These are phyloP conservation scores for Bettongia penicillata DNA, from an alignment of 2,113 vertebrate genomes.

Conservation along the genomic window DNA sequence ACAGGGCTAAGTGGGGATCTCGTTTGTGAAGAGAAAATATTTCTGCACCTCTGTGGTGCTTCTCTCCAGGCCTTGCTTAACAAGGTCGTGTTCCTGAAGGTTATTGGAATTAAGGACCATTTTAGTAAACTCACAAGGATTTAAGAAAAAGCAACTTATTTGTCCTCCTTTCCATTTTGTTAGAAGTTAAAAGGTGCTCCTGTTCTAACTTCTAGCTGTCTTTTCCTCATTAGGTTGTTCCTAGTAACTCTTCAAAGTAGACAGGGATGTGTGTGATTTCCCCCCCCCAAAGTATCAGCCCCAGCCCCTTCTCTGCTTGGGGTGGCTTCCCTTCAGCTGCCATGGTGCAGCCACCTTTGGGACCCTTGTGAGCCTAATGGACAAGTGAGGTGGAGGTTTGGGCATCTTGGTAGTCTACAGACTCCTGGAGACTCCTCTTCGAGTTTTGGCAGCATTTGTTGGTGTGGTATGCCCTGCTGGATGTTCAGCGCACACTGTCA, in stretches of 20 bases:
- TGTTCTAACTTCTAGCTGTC: neutral
- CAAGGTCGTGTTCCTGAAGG: neutral
- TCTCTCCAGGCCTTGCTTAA: neutral
- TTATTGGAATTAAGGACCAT: neutral
- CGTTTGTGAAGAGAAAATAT: neutral
- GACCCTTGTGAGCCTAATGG: neutral
- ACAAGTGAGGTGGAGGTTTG: neutral
- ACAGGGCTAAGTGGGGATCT: neutral
- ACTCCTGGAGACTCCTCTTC: no score
- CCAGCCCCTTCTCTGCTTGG: neutral
- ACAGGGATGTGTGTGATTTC: no score
- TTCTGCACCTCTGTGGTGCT: neutral
- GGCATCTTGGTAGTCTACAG: neutral
- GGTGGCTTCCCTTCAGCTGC: neutral
- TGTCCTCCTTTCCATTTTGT: neutral
- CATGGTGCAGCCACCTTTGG: neutral
- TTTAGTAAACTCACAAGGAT: neutral
- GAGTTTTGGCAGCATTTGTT: no score
- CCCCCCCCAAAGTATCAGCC: no score
- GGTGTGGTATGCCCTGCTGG: no score
- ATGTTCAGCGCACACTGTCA: no score
- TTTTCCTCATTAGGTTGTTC: neutral
- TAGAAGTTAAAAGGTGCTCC: neutral
- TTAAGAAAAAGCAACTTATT: neutral
- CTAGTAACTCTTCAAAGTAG: neutral